These are phyloP conservation scores for Nematolebias whitei DNA, from an alignment of 2,113 vertebrate species.

Conservation along the genomic window DNA sequence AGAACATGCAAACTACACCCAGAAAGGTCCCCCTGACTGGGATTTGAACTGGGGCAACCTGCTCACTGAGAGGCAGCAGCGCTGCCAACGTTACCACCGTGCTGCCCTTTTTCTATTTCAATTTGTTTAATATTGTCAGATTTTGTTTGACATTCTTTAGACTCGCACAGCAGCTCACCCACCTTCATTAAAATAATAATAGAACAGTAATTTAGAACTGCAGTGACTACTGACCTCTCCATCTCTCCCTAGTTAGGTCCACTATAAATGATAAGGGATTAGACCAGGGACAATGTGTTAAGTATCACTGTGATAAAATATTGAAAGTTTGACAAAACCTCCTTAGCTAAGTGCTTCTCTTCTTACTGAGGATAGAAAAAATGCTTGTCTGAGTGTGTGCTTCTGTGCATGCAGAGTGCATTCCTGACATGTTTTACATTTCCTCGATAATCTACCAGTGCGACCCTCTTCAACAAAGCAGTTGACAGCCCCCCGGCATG, in stretches of 20 bases:
- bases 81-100: too few species aligned
- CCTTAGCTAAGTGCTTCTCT: constrained; percentile 18
- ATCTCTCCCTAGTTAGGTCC: not conserved
- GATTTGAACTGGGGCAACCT: too few species aligned
- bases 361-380: constrained; percentile 3
- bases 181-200: not conserved
- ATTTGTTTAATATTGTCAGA: too few species aligned
- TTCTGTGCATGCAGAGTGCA: not conserved
- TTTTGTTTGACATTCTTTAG: too few species aligned
- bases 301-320: constrained; percentile 1
- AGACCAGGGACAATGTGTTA: not conserved
- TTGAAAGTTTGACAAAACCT: not conserved
- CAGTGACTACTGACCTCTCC: too few species aligned
- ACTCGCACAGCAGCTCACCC: not conserved
- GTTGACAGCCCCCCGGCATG: constrained; percentile 32
- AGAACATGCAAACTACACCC: too few species aligned
- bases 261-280: constrained; percentile 3
- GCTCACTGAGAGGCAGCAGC: too few species aligned
- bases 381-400: not conserved
- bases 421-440: constrained; percentile 37
- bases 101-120: not conserved
- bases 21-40: too few species aligned
- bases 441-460: constrained; percentile 32
- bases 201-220: not conserved
- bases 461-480: constrained; percentile 23